Evolutionary conservation across 2,113 vertebrate genomes (phyloP).

Genomic region (Ceyx cyanopectus): DNA sequence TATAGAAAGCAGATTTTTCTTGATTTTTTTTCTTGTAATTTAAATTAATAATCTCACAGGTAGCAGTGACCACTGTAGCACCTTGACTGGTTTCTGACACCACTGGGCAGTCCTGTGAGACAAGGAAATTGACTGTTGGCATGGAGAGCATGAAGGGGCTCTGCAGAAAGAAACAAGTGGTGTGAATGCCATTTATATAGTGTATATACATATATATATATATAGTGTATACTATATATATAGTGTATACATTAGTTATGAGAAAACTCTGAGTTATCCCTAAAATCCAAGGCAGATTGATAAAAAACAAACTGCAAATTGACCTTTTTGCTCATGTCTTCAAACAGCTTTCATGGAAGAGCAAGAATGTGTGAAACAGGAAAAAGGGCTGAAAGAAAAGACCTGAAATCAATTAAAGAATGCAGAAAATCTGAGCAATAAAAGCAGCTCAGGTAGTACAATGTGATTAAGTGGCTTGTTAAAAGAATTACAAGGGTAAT

Average conservation of each 20-base stretch:
- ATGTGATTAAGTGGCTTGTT: neutral
- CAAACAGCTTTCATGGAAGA: neutral
- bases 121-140: neutral
- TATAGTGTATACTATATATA: neutral
- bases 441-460: neutral
- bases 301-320: neutral
- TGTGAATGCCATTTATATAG: neutral
- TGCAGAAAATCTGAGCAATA: neutral
- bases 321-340: neutral
- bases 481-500: neutral
- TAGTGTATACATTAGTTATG: neutral
- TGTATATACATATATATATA: neutral
- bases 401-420: neutral
- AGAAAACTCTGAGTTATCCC: neutral
- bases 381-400: neutral
- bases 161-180: rapidly evolving
- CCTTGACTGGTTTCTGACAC: neutral
- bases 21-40: no score
- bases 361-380: neutral
- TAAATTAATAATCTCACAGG: neutral
- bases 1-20: neutral
- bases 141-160: neutral
- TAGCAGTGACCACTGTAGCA: neutral
- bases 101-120: neutral
- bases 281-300: neutral